A percentile compares a stretch with the other conserved stretches of the same genome.
Conservation (phyloP, 2,888 invertebrate genomes). For the Athalia rosae region DNA sequence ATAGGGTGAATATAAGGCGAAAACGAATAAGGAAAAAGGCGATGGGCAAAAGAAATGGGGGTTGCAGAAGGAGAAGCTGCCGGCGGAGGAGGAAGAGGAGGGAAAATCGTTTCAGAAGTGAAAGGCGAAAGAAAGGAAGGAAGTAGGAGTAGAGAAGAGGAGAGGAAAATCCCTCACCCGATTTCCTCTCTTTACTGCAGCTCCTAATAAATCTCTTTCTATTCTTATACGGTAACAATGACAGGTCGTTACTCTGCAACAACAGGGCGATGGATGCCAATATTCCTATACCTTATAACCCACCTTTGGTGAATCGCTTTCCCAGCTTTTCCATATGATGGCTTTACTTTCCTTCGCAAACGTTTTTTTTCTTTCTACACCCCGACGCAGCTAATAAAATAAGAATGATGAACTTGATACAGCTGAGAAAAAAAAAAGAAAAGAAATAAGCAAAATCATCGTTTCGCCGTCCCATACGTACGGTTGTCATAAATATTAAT, state of each 20-base stretch:
- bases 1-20: too few relatives aligned
- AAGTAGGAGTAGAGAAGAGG: background rate
- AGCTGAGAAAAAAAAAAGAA: too few relatives aligned
- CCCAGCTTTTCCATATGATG: background rate
- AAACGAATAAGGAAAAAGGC: slow-evolving; percentile 1
- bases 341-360: background rate
- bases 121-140: slow-evolving; percentile 10
- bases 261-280: slow-evolving; percentile 28
- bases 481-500: too few relatives aligned
- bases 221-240: slow-evolving; percentile 35
- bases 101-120: background rate
- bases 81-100: slow-evolving; percentile 32
- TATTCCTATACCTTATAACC: background rate
- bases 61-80: slow-evolving; percentile 41
- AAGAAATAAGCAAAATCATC: too few relatives aligned
- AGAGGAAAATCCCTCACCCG: slow-evolving; percentile 4
- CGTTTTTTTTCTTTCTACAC: background rate
- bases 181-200: slow-evolving; percentile 72
- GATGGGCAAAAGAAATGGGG: slow-evolving; percentile 46
- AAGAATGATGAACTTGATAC: too few relatives aligned
- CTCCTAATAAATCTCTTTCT: slow-evolving; percentile 73
- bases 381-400: too few relatives aligned
- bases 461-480: too few relatives aligned
- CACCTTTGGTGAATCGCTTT: background rate
- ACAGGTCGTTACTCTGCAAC: slow-evolving; percentile 40